Evolutionary conservation across 2,797 vertebrate species (phyloP).

Genomic region (Chelmon rostratus): DNA sequence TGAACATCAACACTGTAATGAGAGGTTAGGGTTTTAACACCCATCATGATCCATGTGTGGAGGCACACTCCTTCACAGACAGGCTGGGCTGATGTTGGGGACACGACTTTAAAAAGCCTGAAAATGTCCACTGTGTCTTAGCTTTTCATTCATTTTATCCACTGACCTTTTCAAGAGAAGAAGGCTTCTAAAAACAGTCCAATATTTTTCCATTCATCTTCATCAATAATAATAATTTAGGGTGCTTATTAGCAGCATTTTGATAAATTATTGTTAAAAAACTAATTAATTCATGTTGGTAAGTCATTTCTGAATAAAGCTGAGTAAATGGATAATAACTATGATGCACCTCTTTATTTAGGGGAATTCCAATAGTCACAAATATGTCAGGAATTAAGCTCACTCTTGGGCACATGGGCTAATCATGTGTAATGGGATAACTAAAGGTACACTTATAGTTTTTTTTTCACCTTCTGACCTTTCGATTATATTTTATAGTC

Average conservation of each 20-base stretch:
- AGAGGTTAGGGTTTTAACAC: conserved; percentile 5
- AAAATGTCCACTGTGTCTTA: neutral
- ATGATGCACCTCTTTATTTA: no score
- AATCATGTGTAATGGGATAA: no score
- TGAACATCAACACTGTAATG: conserved; percentile 24
- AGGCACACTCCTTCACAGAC: neutral
- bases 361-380: no score
- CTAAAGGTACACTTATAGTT: no score
- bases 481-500: no score
- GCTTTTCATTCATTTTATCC: neutral
- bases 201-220: neutral
- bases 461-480: no score
- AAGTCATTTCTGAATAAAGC: no score
- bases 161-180: neutral
- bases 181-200: neutral
- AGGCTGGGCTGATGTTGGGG: neutral
- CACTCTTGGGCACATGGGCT: no score
- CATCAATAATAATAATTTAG: neutral
- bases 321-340: no score
- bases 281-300: no score
- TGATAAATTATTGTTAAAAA: no score
- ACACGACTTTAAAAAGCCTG: neutral
- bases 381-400: no score
- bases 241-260: neutral
- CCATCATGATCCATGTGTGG: neutral